Evolutionary conservation across 2,797 vertebrate species (phyloP), one percentile per base, ranked within the genome.

Genomic region (Pelochelys cantorii): DNA sequence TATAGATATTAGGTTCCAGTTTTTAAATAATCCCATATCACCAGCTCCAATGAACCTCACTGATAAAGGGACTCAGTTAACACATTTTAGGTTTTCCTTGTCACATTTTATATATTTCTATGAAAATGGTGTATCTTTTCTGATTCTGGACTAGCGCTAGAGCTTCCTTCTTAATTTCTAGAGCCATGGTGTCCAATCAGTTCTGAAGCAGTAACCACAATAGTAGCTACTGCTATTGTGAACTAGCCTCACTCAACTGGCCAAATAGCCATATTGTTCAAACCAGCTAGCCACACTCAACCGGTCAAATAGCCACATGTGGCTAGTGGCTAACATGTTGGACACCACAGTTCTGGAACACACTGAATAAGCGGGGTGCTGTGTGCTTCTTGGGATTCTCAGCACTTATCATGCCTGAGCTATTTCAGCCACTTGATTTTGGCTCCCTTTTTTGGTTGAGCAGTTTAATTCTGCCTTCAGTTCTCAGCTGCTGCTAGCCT

Each of bases 1-100:
- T 71, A 31, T 31, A 56, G 31, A 84, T 88, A 17, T 87, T 91
- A 94, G 27, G 92, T 95, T 96, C 75, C 53, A 95, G 75, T 84
- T 96, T 92, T 83, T 79, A 83, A 96, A 93, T 89, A 90, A 86
- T 86, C 42, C 57, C 94, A 27, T 34, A 20, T 81, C 85, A 71
- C 60, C 88, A 54, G 83, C 79, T 95, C 65, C 77, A 74, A 86
- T 93, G 92, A 55, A 75, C 62, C 75, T 56, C 87, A 34, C 83
- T 92, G 79, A 87, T 96, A 97, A 97, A 95, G 93, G 85, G 75
- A 94, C 93, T 97, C 87, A 98, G 87, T 97, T 96, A 97, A 91
- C 88, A 97, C 84, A 88, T 97, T 95, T 95, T 90, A 96, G 81
- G 57, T 91, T 96, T 96, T 93, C 94, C 93, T 97, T 95, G 93